Base-by-base conservation (phyloP, 2,888 invertebrate genomes). In the Hypena proboscidalis region DNA sequence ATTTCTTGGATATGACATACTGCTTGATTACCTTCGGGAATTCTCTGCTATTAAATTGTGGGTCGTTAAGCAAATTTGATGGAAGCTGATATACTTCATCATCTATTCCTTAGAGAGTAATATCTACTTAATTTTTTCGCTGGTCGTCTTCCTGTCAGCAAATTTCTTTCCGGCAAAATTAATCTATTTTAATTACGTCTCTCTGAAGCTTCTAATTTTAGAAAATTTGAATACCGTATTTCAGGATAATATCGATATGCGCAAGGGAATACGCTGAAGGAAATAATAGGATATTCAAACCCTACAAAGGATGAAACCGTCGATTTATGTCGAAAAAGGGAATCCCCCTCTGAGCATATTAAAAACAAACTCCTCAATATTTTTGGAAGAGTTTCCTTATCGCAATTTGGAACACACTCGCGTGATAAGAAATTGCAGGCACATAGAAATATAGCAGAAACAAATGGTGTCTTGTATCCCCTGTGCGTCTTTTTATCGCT, bases 401-500 rank as follows among this genome's bases (percentile, higher is more conserved):
- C 32, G 15, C n/a, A 23, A 36, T 21, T 20, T 34, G 5, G 21
- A 11, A 30, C 32, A 43, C n/a, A 27, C 36, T 42, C 52, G 15
- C 14, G 14, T 48, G 40, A 44, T 34, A 60, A 54, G 47, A 45
- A 45, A 60, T 60, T 34, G 46, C 45, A 49, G 15, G 46, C 36
- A 38, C 35, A 39, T 31, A 27, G 40, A 48, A 52, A 51, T 30
- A 40, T 39, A 45, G 39, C 14, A 15, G 42, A 26, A 52, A 47
- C 34, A 54, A 57, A 59, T 59, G 38, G 40, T 34, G 23, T 26
- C 46, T 40, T 51, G 34, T 48, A 68, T 58, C 47, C 56, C 55
- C 56, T 8, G 57, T 55, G 61, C 54, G 58, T 61, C 61, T 65
- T 70, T 66, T 67, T 64, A 58, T 61, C 54, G 58, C 1, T 23